Conservation (phyloP, 2,888 invertebrate species). For the Colletes collaris region DNA sequence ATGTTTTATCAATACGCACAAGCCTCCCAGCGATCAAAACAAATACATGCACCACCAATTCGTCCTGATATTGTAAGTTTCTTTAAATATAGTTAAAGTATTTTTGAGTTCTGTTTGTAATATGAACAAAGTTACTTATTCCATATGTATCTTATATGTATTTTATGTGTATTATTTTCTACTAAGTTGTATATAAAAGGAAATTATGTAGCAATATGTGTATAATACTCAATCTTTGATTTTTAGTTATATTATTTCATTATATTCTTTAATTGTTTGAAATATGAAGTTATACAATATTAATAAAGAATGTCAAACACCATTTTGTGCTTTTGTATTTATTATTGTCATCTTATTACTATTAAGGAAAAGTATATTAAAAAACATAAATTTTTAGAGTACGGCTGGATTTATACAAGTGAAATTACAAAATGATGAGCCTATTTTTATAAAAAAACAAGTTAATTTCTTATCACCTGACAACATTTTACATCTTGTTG, state of each 20-base stretch:
- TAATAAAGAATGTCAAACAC: background rate
- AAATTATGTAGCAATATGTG: no score
- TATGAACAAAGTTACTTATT: no score
- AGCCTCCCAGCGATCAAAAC: slow-evolving; percentile 86
- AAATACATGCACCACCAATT: slow-evolving; percentile 78
- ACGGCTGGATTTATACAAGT: slow-evolving; percentile 85
- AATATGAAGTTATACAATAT: background rate
- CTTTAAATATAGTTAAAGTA: background rate
- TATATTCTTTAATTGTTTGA: background rate
- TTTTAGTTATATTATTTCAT: background rate
- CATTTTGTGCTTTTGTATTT: background rate
- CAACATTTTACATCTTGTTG: slow-evolving; percentile 91
- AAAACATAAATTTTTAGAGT: slow-evolving; percentile 74
- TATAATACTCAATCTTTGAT: no score
- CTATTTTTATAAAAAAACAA: slow-evolving; percentile 94
- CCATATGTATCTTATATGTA: no score
- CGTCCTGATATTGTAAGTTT: slow-evolving; percentile 84
- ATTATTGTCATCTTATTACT: slow-evolving; percentile 1
- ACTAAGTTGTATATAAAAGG: background rate
- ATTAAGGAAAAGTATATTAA: background rate
- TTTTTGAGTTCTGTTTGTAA: background rate
- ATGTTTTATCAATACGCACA: slow-evolving; percentile 94
- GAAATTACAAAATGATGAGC: slow-evolving; percentile 89
- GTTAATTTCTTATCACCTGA: slow-evolving; percentile 92
- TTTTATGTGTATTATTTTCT: slow-evolving; percentile 1